phyloP scores from a whole-genome alignment of 2,113 vertebrate genomes.

The Turnix velox region DNA sequence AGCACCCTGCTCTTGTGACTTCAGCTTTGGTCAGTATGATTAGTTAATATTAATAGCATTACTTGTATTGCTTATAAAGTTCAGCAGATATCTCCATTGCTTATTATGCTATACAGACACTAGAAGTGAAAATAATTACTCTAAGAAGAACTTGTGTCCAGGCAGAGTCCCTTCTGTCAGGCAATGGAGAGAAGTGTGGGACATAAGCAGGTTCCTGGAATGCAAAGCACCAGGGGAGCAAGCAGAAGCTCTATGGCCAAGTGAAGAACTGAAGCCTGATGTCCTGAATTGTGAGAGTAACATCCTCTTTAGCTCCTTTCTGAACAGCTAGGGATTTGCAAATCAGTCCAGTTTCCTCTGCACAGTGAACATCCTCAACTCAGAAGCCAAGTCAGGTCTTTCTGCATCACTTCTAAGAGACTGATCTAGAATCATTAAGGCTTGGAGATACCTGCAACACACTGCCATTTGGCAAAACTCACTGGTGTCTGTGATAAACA shows the following conservation, averaged over 20 bases:
- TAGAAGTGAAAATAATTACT: background rate
- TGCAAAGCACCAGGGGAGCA: rapidly evolving
- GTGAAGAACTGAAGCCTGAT: background rate
- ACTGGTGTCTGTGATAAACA: background rate
- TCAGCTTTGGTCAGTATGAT: background rate
- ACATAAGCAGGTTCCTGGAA: rapidly evolving
- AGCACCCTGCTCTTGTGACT: background rate
- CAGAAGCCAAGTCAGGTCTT: background rate
- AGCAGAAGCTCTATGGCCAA: background rate
- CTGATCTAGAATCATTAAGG: background rate
- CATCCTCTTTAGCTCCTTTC: background rate
- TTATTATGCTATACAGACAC: background rate
- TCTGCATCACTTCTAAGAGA: background rate
- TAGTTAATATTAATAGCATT: background rate
- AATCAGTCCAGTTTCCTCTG: background rate
- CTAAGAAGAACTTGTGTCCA: background rate
- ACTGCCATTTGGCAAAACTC: background rate
- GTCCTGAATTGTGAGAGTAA: rapidly evolving
- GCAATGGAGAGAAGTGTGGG: background rate
- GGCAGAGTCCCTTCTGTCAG: background rate
- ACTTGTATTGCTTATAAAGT: background rate
- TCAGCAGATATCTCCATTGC: background rate
- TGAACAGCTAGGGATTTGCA: background rate
- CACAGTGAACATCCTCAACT: background rate
- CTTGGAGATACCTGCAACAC: background rate